Conservation (phyloP, 2,888 invertebrate genomes). For the Flabesymbios commensalis region DNA sequence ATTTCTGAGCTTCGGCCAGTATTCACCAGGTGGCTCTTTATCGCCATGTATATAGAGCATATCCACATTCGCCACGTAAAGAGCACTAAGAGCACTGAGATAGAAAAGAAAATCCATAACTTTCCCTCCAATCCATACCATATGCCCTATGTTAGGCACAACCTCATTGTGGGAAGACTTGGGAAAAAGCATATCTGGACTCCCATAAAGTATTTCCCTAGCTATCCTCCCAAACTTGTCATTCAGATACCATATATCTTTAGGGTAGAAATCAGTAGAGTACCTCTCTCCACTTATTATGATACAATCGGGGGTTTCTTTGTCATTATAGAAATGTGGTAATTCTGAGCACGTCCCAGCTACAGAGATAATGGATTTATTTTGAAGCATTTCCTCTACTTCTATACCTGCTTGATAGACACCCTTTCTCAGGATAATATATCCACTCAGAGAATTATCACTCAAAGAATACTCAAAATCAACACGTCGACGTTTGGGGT, state of each 20-base stretch:
- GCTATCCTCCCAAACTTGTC: slow-evolving; percentile 37
- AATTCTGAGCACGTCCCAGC: slow-evolving; percentile 26
- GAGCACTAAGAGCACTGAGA: slow-evolving; percentile 48
- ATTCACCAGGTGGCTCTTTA: slow-evolving; percentile 29
- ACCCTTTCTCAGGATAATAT: slow-evolving; percentile 25
- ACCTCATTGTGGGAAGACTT: slow-evolving; percentile 21
- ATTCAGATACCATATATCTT: slow-evolving; percentile 40
- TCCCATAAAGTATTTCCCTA: slow-evolving; percentile 42
- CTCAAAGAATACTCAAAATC: slow-evolving; percentile 28
- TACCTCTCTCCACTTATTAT: slow-evolving; percentile 22
- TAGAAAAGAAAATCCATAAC: slow-evolving; percentile 51
- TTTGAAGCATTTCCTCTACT: not conserved
- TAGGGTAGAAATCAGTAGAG: slow-evolving; percentile 38
- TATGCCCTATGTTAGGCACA: slow-evolving; percentile 54
- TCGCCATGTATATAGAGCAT: slow-evolving; percentile 51
- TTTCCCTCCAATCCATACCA: slow-evolving; percentile 49
- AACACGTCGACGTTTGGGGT: slow-evolving; percentile 12
- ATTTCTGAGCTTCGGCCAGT: slow-evolving; percentile 16
- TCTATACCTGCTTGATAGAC: not conserved
- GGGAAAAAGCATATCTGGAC: slow-evolving; percentile 24
- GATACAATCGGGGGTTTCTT: slow-evolving; percentile 17
- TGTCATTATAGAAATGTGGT: slow-evolving; percentile 18
- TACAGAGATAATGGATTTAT: no score
- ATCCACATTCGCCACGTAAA: slow-evolving; percentile 48
- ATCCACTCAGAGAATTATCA: slow-evolving; percentile 22